These are phyloP conservation scores for Fistularia tabacaria DNA, from an alignment of 2,797 vertebrate species.

Conservation along the genomic window DNA sequence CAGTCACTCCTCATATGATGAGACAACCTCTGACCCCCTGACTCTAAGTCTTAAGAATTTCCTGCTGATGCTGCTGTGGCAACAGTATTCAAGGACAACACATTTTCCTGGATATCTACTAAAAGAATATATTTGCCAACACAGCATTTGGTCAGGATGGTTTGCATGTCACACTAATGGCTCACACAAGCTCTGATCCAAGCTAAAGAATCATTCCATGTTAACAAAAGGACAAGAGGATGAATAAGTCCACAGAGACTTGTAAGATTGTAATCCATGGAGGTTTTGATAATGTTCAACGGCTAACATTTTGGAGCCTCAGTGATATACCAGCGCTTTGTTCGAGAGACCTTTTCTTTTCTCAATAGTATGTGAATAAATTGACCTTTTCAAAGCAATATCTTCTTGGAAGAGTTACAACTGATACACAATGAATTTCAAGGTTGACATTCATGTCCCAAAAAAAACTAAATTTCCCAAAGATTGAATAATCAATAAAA, in stretches of 20 bases:
- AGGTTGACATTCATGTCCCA: too few species aligned
- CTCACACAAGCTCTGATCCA: conserved; percentile 18
- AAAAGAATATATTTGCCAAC: conserved; percentile 44
- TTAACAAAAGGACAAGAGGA: conserved; percentile 36
- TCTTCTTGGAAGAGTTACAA: too few species aligned
- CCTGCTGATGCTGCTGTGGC: conserved; percentile 68
- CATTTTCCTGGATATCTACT: conserved; percentile 41
- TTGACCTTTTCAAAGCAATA: conserved; percentile 36
- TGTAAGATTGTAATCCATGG: conserved; percentile 8
- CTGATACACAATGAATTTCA: too few species aligned
- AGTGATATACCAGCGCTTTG: not conserved
- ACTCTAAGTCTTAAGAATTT: conserved; percentile 55
- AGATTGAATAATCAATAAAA: too few species aligned
- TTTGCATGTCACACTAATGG: conserved; percentile 39
- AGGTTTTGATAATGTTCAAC: conserved; percentile 19
- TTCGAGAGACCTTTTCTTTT: not conserved
- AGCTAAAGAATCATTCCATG: conserved; percentile 38
- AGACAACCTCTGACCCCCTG: conserved; percentile 40
- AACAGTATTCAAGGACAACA: conserved; percentile 74
- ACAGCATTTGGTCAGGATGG: conserved; percentile 46
- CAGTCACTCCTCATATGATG: conserved; percentile 37
- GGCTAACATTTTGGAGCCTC: conserved; percentile 1
- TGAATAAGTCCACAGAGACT: conserved; percentile 34
- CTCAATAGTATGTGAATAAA: conserved; percentile 15
- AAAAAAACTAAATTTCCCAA: too few species aligned